Conservation (phyloP, 2,888 invertebrate species). For the Falcaria lacertinaria region DNA sequence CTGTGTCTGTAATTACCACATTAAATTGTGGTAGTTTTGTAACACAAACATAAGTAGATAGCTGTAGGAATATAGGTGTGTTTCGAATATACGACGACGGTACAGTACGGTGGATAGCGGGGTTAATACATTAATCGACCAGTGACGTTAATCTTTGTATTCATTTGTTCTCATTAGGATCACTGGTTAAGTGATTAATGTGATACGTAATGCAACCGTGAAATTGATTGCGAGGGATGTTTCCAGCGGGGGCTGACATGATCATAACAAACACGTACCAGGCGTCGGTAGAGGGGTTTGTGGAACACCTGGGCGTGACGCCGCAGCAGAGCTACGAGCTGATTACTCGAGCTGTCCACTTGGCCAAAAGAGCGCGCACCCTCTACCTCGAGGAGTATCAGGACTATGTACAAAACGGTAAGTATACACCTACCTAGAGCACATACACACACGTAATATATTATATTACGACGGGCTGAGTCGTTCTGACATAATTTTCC, state of each 20-base stretch:
- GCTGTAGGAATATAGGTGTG: slow-evolving; percentile 21
- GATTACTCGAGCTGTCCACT: slow-evolving; percentile 85
- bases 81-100: slow-evolving; percentile 40
- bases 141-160: slow-evolving; percentile 52
- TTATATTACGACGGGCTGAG: slow-evolving; percentile 10
- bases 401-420: slow-evolving; percentile 56
- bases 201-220: slow-evolving; percentile 18
- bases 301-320: slow-evolving; percentile 84
- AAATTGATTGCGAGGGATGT: slow-evolving; percentile 19
- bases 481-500: slow-evolving; percentile 1
- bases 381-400: slow-evolving; percentile 80
- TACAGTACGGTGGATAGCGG: slow-evolving; percentile 36
- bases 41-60: slow-evolving; percentile 34
- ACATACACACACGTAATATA: slow-evolving; percentile 11
- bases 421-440: slow-evolving; percentile 10
- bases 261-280: slow-evolving; percentile 95
- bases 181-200: slow-evolving; percentile 40
- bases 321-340: slow-evolving; percentile 84
- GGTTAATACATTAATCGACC: slow-evolving; percentile 47
- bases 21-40: slow-evolving; percentile 61
- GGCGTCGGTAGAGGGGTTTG: slow-evolving; percentile 88
- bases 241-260: slow-evolving; percentile 90
- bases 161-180: slow-evolving; percentile 49
- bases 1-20: slow-evolving; percentile 51
- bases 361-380: slow-evolving; percentile 86